Evolutionary conservation across 2,113 vertebrate species (phyloP).

Genomic region (Dolichallabes microphthalmus): DNA sequence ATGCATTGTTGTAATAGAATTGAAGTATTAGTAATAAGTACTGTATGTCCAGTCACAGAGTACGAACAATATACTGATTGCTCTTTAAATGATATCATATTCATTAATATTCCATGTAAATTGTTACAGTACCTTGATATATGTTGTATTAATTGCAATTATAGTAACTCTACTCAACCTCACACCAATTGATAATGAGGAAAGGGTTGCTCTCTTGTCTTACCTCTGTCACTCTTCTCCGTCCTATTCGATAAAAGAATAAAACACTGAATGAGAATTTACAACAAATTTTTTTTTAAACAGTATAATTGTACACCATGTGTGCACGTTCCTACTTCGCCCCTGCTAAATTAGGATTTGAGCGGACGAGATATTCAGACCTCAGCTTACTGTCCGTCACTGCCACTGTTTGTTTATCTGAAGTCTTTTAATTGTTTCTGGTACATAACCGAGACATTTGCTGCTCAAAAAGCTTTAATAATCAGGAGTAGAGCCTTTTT

Average conservation of each 20-base stretch:
- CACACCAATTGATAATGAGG: conserved; percentile 41
- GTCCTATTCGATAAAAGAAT: background rate
- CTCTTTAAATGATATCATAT: background rate
- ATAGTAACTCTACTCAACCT: conserved; percentile 17
- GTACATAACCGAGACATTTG: conserved; percentile 8
- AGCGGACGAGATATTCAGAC: background rate
- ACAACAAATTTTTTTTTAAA: no score
- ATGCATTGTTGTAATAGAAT: conserved; percentile 1
- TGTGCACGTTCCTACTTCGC: background rate
- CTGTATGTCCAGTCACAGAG: background rate
- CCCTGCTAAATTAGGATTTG: background rate
- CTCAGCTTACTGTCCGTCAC: background rate
- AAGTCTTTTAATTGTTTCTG: conserved; percentile 15
- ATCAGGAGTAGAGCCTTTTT: conserved; percentile 1
- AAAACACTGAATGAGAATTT: background rate
- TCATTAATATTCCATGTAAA: background rate
- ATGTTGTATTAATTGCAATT: background rate
- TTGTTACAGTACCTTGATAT: background rate
- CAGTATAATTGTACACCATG: no score
- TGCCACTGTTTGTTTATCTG: conserved; percentile 4
- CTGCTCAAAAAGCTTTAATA: conserved; percentile 3
- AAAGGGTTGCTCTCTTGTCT: conserved; percentile 17
- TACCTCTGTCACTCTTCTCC: background rate
- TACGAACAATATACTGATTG: background rate
- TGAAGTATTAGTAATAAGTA: background rate